These are phyloP conservation scores for Heliconius congener DNA, from an alignment of 1,140 invertebrate genomes.

Conservation along the genomic window DNA sequence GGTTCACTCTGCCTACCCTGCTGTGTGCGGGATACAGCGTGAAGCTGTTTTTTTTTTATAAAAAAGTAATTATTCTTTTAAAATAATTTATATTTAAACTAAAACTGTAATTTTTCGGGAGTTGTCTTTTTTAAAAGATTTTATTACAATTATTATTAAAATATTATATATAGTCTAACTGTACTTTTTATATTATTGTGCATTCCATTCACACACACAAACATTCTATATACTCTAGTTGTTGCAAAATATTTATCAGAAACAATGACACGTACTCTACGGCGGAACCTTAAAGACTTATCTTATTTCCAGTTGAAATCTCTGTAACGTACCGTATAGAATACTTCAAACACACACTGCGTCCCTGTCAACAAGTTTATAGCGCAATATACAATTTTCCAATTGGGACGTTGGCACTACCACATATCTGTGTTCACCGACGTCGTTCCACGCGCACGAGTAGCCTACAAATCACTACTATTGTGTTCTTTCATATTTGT, in stretches of 20 bases:
- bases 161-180: no score
- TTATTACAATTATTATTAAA: no score
- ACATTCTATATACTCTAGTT: background rate
- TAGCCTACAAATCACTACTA: conserved; percentile 39
- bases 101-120: no score
- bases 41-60: no score
- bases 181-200: no score
- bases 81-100: no score
- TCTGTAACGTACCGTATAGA: background rate
- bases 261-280: background rate
- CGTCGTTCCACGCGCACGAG: conserved; percentile 29
- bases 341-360: conserved; percentile 36
- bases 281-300: conserved; percentile 6
- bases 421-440: conserved; percentile 35
- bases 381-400: conserved; percentile 61
- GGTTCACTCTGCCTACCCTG: no score
- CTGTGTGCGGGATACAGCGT: no score
- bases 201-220: no score
- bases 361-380: conserved; percentile 53
- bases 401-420: conserved; percentile 58
- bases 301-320: background rate
- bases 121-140: no score
- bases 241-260: background rate
- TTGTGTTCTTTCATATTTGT: conserved; percentile 40
- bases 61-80: no score